Conservation (phyloP, 1,140 invertebrate genomes). For the Formica selysi region DNA sequence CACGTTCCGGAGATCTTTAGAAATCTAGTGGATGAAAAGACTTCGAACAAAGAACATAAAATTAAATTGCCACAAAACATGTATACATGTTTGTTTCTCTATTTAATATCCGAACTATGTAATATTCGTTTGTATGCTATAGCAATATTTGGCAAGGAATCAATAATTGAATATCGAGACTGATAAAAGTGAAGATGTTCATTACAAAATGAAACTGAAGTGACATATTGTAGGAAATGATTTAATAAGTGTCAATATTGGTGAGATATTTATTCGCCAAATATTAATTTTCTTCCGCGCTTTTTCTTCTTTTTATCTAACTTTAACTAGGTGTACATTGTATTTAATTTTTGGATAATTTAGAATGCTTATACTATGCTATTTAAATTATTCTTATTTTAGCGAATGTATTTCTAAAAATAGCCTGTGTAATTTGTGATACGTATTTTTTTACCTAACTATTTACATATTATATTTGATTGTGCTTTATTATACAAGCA, state of each 20-base stretch:
- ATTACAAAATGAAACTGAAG: neutral
- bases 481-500: neutral
- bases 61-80: neutral
- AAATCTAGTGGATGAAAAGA: neutral
- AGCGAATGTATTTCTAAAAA: neutral
- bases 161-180: neutral
- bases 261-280: slow-evolving; percentile 34
- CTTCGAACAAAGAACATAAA: slow-evolving; percentile 11
- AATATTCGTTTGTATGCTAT: neutral
- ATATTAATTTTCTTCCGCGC: neutral
- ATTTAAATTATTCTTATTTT: slow-evolving; percentile 3
- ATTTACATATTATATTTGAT: neutral
- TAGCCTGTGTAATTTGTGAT: neutral
- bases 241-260: neutral
- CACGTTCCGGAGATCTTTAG: neutral
- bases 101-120: neutral
- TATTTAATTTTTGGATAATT: neutral
- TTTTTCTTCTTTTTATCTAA: neutral
- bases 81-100: neutral
- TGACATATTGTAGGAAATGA: neutral
- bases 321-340: slow-evolving; percentile 2
- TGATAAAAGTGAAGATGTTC: neutral
- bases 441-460: neutral
- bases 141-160: neutral
- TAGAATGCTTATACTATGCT: neutral